These are phyloP conservation scores for Echeneis naucrates DNA, from an alignment of 2,797 vertebrate genomes.

Conservation along the genomic window DNA sequence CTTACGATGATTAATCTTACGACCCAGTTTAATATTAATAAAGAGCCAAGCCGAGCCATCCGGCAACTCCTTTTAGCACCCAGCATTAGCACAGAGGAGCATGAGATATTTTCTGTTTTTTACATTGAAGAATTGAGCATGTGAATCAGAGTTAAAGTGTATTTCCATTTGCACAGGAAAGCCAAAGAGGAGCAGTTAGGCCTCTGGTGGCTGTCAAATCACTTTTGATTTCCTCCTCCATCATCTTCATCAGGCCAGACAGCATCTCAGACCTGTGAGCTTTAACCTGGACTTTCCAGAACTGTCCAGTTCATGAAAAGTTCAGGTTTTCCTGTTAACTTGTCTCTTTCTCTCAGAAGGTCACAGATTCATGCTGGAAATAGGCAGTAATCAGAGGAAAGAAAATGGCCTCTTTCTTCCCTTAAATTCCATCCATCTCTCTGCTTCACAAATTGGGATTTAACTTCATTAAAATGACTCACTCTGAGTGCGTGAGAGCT, in stretches of 20 bases:
- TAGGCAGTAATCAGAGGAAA: constrained; percentile 29
- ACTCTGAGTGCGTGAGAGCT: constrained; percentile 29
- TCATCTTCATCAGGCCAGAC: neutral
- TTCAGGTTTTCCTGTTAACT: constrained; percentile 40
- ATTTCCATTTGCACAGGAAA: too few relatives aligned
- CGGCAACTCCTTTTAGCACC: too few relatives aligned
- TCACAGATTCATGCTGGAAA: constrained; percentile 38
- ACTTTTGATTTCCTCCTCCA: neutral
- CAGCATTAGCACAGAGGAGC: too few relatives aligned
- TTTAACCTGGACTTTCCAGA: neutral
- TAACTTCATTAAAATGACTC: constrained; percentile 67
- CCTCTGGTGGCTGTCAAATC: too few relatives aligned
- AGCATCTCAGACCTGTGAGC: neutral
- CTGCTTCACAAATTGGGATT: constrained; percentile 35
- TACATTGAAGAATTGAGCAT: too few relatives aligned
- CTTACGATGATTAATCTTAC: too few relatives aligned
- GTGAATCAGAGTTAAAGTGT: too few relatives aligned
- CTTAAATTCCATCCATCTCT: constrained; percentile 6
- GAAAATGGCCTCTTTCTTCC: constrained; percentile 31
- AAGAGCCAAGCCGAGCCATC: too few relatives aligned
- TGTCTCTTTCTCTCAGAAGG: constrained; percentile 38
- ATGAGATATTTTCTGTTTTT: too few relatives aligned
- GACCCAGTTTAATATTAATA: too few relatives aligned
- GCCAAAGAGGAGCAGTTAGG: too few relatives aligned
- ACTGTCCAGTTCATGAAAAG: constrained; percentile 33